phyloP scores from a whole-genome alignment of 2,888 invertebrate genomes.

The Drosophila nr. fundita region DNA sequence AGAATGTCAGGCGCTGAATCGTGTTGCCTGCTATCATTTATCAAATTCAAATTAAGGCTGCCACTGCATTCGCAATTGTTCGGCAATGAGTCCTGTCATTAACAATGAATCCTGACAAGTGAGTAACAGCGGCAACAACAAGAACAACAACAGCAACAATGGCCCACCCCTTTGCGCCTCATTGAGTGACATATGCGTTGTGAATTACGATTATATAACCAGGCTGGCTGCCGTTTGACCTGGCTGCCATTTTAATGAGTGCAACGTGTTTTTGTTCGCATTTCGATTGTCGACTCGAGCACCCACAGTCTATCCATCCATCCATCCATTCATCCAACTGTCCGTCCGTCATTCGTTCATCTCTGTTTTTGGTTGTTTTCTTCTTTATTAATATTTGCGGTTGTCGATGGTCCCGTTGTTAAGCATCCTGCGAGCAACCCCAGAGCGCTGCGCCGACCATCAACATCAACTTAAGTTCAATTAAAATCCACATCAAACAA shows the following conservation, averaged over 20 bases:
- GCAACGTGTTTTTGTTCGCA: slow-evolving; percentile 78
- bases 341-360: slow-evolving; percentile 20
- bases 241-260: slow-evolving; percentile 73
- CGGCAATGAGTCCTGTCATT: slow-evolving; percentile 68
- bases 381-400: slow-evolving; percentile 72
- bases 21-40: slow-evolving; percentile 71
- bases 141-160: slow-evolving; percentile 5
- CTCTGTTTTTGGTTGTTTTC: slow-evolving; percentile 30
- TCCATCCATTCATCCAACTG: slow-evolving; percentile 11
- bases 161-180: slow-evolving; percentile 63
- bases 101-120: slow-evolving; percentile 74
- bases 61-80: slow-evolving; percentile 50
- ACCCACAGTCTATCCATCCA: slow-evolving; percentile 41
- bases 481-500: slow-evolving; percentile 84
- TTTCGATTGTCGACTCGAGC: slow-evolving; percentile 46
- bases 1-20: not conserved
- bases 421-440: slow-evolving; percentile 48
- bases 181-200: slow-evolving; percentile 80
- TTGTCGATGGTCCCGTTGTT: slow-evolving; percentile 65
- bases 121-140: slow-evolving; percentile 47
- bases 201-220: slow-evolving; percentile 45
- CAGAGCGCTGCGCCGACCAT: slow-evolving; percentile 47
- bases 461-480: slow-evolving; percentile 84
- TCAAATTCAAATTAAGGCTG: slow-evolving; percentile 82
- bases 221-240: slow-evolving; percentile 15